Evolutionary conservation across 2,797 vertebrate species (phyloP), one percentile per base, ranked within the genome.

Genomic region (Danio albolineatus): DNA sequence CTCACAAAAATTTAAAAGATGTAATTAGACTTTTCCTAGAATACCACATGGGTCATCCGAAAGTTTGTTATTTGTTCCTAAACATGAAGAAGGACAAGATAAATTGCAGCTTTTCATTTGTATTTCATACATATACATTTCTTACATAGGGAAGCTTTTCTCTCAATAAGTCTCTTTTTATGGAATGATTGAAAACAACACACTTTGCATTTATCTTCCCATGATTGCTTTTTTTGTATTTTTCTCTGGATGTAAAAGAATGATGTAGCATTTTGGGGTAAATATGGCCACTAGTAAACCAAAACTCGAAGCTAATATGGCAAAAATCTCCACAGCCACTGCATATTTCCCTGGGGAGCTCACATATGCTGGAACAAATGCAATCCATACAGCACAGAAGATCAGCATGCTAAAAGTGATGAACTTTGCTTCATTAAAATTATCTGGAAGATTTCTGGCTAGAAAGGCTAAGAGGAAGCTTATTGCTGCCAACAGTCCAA

Each of bases 401-500:
- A 72, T 72, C 0, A 72, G 0, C 70, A 72, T 72, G 0, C 70
- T 72, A 14, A 72, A 72, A 16, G 70, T 72, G 39, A 72, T 72
- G 17, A 72, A 72, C 53, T 72, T 72, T 72, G 70, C 70, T 28
- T 72, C 70, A 59, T 73, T 73, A 60, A 73, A 73, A 38, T 73
- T 10, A 16, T 73, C 54, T 28, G 71, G 71, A 13, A 93, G 90
- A 54, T 93, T 93, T 38, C 92, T 83, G 9, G 90, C 92, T 9
- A 93, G 83, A 75, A 93, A 93, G 8, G 93, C 92, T 80, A 94
- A 76, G 16, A 92, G 81, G 62, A 93, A 90, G 16, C 92, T 83
- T 57, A 86, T 81, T 77, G 84, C 86, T 43, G 90, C 90, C 39
- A 94, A 73, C 44, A 93, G 78, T 3, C 92, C 91, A 14, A 93